Conservation (phyloP, 1,140 invertebrate genomes). For the Drosophila ananassae region DNA sequence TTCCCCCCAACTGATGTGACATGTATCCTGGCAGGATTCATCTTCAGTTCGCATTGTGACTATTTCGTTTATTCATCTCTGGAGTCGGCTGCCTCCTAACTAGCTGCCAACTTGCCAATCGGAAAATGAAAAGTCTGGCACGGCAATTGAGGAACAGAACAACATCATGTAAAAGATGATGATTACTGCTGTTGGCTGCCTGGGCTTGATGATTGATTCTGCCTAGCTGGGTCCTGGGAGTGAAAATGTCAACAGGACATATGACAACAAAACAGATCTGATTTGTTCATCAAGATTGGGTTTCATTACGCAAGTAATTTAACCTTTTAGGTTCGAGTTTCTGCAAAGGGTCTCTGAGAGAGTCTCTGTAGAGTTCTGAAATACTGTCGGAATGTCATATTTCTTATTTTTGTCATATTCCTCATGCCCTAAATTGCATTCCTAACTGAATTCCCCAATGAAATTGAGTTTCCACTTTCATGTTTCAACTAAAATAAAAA, state of each 20-base stretch:
- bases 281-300: background rate
- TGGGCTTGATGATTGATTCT: constrained; percentile 37
- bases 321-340: too few relatives aligned
- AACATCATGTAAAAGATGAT: constrained; percentile 56
- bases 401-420: background rate
- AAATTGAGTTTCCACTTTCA: constrained; percentile 22
- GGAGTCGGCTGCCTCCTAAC: constrained; percentile 28
- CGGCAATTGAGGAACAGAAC: constrained; percentile 47
- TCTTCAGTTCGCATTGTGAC: constrained; percentile 24
- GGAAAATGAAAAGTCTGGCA: constrained; percentile 31
- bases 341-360: too few relatives aligned
- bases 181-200: constrained; percentile 19
- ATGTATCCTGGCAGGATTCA: constrained; percentile 20
- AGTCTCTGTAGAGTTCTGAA: background rate
- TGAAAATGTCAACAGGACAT: constrained; percentile 10
- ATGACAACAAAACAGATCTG: background rate
- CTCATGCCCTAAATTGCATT: background rate
- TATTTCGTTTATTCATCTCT: constrained; percentile 54
- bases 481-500: constrained; percentile 1
- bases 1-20: constrained; percentile 13
- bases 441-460: constrained; percentile 31
- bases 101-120: constrained; percentile 40
- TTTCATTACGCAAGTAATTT: background rate
- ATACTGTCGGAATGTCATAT: background rate
- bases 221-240: background rate